phyloP scores from a whole-genome alignment of 1,140 invertebrate genomes.

The Daktulosphaira vitifoliae region DNA sequence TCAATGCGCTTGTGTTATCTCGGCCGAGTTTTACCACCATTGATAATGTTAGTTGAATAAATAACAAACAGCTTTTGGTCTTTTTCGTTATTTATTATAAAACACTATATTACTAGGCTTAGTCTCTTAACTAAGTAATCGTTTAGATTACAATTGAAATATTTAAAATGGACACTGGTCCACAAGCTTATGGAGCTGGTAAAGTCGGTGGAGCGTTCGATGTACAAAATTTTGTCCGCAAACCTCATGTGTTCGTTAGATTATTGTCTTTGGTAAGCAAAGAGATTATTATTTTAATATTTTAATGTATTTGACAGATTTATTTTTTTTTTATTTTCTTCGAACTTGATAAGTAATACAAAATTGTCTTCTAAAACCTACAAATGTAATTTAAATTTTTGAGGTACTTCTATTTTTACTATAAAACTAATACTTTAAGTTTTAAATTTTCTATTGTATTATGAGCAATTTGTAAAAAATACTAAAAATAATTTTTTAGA shows the following conservation, averaged over 20 bases:
- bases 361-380: neutral
- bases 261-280: conserved; percentile 32
- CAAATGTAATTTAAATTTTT: neutral
- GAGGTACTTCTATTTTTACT: neutral
- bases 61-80: neutral
- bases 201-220: conserved; percentile 22
- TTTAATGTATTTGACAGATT: neutral
- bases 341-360: neutral
- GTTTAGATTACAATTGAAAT: too few species aligned
- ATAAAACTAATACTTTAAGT: too few species aligned
- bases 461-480: too few species aligned
- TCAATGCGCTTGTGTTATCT: conserved; percentile 27
- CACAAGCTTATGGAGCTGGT: conserved; percentile 32
- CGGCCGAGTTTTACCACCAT: neutral
- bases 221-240: conserved; percentile 29
- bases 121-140: neutral
- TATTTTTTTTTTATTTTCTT: neutral
- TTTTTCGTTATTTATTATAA: too few species aligned
- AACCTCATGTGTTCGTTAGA: conserved; percentile 28
- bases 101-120: too few species aligned
- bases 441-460: too few species aligned
- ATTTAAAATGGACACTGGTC: conserved; percentile 30
- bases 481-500: too few species aligned
- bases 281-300: neutral
- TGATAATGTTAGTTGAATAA: neutral